Evolutionary conservation across 2,797 vertebrate species (phyloP).

Genomic region (Gymnothorax reevesii): DNA sequence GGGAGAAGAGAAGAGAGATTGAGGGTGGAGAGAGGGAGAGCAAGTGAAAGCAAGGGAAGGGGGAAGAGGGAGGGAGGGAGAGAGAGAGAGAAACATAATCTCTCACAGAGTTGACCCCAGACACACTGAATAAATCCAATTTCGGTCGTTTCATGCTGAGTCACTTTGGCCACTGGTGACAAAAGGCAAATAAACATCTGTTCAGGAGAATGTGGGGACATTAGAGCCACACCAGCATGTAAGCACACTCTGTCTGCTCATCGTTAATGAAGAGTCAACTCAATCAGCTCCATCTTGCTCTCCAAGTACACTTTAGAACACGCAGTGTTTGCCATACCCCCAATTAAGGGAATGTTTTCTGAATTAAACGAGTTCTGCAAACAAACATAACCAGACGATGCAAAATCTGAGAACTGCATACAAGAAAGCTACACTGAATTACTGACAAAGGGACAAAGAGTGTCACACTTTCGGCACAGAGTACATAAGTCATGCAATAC

Average conservation of each 20-base stretch:
- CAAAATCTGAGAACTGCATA: neutral
- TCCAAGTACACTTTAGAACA: neutral
- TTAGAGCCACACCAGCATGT: neutral
- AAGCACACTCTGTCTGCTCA: conserved; percentile 11
- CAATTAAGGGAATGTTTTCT: neutral
- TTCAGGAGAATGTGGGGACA: conserved; percentile 39
- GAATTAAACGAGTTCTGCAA: neutral
- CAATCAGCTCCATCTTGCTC: neutral
- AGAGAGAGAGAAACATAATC: conserved; percentile 30
- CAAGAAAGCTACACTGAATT: neutral
- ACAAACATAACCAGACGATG: conserved; percentile 26
- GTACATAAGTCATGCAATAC: conserved; percentile 39
- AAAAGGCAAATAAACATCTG: conserved; percentile 56
- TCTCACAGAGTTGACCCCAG: conserved; percentile 50
- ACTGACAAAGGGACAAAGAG: neutral
- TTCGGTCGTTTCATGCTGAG: conserved; percentile 52
- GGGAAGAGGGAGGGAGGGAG: conserved; percentile 4
- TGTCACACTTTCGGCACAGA: neutral
- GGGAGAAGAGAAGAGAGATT: conserved; percentile 14
- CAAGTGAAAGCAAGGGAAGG: neutral
- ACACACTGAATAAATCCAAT: conserved; percentile 61
- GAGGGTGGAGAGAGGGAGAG: conserved; percentile 32
- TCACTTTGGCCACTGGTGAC: conserved; percentile 56
- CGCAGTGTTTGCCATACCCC: neutral
- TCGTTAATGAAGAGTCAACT: neutral